A percentile compares a stretch with the other conserved stretches of the same genome.
Conservation (phyloP, 2,888 invertebrate species). For the Drosophila nigricruria region DNA sequence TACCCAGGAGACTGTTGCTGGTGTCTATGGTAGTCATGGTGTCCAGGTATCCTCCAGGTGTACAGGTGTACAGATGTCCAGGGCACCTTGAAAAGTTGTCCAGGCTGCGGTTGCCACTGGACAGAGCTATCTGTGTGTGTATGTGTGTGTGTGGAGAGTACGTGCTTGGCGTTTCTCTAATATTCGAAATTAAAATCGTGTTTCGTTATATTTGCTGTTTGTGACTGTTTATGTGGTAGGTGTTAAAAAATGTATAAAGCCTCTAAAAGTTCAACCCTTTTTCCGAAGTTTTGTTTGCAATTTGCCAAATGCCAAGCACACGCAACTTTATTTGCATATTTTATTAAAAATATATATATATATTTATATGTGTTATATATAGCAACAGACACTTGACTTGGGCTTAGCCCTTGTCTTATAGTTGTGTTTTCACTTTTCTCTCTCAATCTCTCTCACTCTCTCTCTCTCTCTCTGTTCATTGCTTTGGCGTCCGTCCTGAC, state of each 20-base stretch:
- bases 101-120: background rate
- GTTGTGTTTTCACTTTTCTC: slow-evolving; percentile 11
- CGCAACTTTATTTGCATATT: slow-evolving; percentile 74
- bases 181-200: slow-evolving; percentile 57
- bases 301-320: slow-evolving; percentile 56
- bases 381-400: slow-evolving; percentile 63
- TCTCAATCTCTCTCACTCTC: background rate
- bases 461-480: background rate
- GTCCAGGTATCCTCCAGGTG: background rate
- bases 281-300: slow-evolving; percentile 61
- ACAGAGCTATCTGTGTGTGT: background rate
- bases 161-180: slow-evolving; percentile 21
- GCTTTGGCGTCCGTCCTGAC: slow-evolving; percentile 29
- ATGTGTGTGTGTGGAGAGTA: slow-evolving; percentile 10
- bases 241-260: slow-evolving; percentile 53
- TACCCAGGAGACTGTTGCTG: slow-evolving; percentile 10
- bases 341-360: slow-evolving; percentile 57
- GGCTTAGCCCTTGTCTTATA: slow-evolving; percentile 41
- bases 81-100: slow-evolving; percentile 34
- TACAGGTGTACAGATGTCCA: slow-evolving; percentile 18
- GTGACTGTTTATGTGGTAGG: slow-evolving; percentile 35
- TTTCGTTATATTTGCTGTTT: slow-evolving; percentile 40
- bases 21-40: background rate
- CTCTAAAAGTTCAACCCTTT: slow-evolving; percentile 57
- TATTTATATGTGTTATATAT: slow-evolving; percentile 29